Conservation (phyloP, 2,113 vertebrate species). For the Ptychochromis oligacanthus region DNA sequence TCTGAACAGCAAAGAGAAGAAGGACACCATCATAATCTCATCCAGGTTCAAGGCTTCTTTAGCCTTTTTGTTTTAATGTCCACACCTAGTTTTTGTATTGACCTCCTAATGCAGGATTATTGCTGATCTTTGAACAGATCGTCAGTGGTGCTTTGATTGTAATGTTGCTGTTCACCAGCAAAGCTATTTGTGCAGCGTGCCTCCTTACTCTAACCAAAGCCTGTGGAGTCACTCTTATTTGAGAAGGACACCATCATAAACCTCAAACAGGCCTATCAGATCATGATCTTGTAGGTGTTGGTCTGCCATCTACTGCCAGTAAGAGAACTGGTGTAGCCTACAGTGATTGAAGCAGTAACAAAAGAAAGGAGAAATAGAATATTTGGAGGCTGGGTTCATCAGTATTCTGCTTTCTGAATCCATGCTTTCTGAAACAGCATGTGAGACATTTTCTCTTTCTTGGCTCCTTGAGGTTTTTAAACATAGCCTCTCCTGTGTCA, state of each 20-base stretch:
- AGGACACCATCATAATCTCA: neutral
- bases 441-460: neutral
- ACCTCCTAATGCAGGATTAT: neutral
- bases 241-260: neutral
- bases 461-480: neutral
- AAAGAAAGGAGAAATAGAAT: neutral
- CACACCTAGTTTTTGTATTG: neutral
- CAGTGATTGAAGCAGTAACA: accelerated
- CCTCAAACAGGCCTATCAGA: neutral
- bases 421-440: neutral
- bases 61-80: neutral
- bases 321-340: neutral
- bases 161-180: neutral
- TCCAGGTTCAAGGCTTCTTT: neutral
- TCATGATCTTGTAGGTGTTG: neutral
- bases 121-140: neutral
- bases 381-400: neutral
- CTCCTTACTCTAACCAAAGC: neutral
- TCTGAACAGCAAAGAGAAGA: neutral
- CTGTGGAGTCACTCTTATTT: neutral
- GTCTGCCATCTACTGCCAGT: neutral
- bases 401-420: neutral
- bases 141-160: neutral
- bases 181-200: neutral
- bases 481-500: neutral